Conservation (phyloP, 2,113 vertebrate species). For the Myrmecobius fasciatus region DNA sequence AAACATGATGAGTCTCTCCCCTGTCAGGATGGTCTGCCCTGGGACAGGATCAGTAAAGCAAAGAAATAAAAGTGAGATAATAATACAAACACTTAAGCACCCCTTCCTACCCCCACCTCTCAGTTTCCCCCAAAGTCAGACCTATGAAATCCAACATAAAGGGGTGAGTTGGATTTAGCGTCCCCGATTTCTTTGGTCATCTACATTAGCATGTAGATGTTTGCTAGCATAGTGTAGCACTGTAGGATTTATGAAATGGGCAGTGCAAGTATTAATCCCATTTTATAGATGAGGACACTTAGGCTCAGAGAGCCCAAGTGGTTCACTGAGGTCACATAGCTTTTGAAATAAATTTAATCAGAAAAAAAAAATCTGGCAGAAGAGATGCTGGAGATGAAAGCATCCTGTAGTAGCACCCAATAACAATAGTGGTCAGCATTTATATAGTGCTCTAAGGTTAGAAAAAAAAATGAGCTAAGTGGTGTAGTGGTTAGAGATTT, state of each 20-base stretch:
- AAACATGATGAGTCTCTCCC: not conserved
- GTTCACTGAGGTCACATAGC: too few relatives aligned
- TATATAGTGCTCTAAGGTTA: too few relatives aligned
- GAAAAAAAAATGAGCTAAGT: not conserved
- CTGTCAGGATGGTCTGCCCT: not conserved
- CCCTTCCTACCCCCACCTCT: not conserved
- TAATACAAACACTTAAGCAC: not conserved
- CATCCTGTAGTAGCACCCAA: too few relatives aligned
- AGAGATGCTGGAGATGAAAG: not conserved
- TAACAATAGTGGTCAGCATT: too few relatives aligned
- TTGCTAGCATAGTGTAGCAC: not conserved
- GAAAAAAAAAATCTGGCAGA: too few relatives aligned
- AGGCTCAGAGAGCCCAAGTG: too few relatives aligned
- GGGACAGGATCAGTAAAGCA: not conserved
- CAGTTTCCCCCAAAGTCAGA: not conserved
- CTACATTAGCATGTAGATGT: not conserved
- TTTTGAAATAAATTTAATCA: too few relatives aligned
- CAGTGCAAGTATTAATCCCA: too few relatives aligned
- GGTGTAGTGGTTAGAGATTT: not conserved
- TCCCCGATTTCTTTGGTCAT: not conserved
- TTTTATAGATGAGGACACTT: too few relatives aligned
- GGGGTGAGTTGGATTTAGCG: not conserved
- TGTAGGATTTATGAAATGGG: too few relatives aligned
- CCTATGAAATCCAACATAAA: not conserved
- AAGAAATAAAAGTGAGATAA: not conserved